A percentile compares a stretch with the other conserved stretches of the same genome.
Evolutionary conservation across 2,888 invertebrate species (phyloP).

Genomic region (Rhagophthalmus giganteus): DNA sequence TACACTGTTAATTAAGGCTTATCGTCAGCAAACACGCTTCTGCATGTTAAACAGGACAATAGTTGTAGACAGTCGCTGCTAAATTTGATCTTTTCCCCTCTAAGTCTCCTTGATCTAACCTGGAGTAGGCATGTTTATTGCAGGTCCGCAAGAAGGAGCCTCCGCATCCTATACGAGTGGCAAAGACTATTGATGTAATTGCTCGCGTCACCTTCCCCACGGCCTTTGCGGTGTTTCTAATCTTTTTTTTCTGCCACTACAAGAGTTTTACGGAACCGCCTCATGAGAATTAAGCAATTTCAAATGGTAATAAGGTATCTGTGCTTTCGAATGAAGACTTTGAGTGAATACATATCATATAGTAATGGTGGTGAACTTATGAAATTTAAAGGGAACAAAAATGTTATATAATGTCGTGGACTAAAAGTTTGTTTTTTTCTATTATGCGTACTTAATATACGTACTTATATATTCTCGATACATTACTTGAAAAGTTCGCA

Average conservation of each 20-base stretch:
- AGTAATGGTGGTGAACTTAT: conserved; percentile 28
- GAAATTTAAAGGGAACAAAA: conserved; percentile 27
- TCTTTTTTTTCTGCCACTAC: conserved; percentile 95
- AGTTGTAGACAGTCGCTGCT: conserved; percentile 19
- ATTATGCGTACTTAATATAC: conserved; percentile 24
- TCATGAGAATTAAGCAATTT: conserved; percentile 34
- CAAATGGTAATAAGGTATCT: conserved; percentile 4
- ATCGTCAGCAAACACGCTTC: conserved; percentile 4
- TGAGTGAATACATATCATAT: conserved; percentile 27
- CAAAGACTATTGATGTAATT: conserved; percentile 93
- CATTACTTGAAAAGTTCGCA: conserved; percentile 47
- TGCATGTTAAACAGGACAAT: conserved; percentile 2
- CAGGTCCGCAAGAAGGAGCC: conserved; percentile 90
- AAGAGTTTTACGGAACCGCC: conserved; percentile 75
- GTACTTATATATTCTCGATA: conserved; percentile 17
- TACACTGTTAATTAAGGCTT: not conserved
- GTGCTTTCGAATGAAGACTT: conserved; percentile 22
- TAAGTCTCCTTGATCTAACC: conserved; percentile 42
- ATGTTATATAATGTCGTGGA: conserved; percentile 23
- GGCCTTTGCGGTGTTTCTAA: conserved; percentile 89
- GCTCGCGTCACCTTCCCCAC: conserved; percentile 92
- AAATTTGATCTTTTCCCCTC: conserved; percentile 22
- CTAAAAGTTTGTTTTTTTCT: conserved; percentile 18
- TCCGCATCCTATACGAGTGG: conserved; percentile 89
- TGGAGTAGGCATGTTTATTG: conserved; percentile 73